phyloP scores from a whole-genome alignment of 2,888 invertebrate species.

The Lycophotia porphyrea region DNA sequence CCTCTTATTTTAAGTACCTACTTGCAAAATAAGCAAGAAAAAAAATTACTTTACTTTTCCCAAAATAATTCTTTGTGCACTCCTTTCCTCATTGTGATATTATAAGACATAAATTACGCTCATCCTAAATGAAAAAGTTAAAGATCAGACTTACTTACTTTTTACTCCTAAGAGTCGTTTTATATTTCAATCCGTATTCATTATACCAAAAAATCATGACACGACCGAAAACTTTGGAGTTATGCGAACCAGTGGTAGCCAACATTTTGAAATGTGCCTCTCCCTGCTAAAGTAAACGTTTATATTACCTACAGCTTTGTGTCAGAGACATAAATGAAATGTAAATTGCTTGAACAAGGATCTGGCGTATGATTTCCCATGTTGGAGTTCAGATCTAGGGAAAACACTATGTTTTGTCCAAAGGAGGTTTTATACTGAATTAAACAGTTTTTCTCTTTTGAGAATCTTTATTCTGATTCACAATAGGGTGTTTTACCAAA shows the following conservation, averaged over 20 bases:
- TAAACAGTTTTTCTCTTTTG: neutral
- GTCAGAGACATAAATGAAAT: conserved; percentile 64
- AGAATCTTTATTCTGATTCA: neutral
- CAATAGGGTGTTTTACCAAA: no score
- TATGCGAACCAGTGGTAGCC: conserved; percentile 54
- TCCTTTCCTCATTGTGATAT: neutral
- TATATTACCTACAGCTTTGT: conserved; percentile 60
- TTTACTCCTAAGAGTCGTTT: neutral
- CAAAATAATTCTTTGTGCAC: neutral
- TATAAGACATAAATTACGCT: neutral
- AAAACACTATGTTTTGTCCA: conserved; percentile 19
- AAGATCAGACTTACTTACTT: neutral
- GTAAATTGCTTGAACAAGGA: conserved; percentile 62
- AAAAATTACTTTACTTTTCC: no score
- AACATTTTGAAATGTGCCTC: conserved; percentile 42
- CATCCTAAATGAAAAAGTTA: neutral
- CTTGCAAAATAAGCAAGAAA: no score
- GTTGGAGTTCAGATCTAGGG: conserved; percentile 32
- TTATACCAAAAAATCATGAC: conserved; percentile 16
- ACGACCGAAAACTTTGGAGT: conserved; percentile 24
- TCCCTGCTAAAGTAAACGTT: conserved; percentile 51
- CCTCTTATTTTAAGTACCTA: no score
- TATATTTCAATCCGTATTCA: conserved; percentile 6
- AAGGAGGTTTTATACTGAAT: conserved; percentile 26
- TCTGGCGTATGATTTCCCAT: conserved; percentile 63